Base-by-base conservation (phyloP, 2,888 invertebrate species). In the Xanthia togata region DNA sequence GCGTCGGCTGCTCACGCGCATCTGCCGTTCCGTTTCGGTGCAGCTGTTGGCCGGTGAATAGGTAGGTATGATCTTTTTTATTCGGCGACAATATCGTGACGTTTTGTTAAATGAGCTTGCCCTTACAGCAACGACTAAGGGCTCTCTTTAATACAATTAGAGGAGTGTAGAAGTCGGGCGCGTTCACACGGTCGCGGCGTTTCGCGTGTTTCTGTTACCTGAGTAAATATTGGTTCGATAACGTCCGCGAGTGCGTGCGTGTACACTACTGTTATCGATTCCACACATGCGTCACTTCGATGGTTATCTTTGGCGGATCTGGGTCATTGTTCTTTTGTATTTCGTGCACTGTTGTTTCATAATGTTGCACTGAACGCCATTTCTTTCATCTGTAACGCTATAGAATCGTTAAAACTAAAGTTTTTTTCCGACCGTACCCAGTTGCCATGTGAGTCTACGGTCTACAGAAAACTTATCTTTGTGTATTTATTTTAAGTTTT, bases 321-420 rank as follows among this genome's bases (percentile, higher is more conserved):
- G 94, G 96, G 96, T 96, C 96, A 96, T 96, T 96, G 96, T 96
- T 96, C 95, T 94, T 95, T 96, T 94, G 93, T 94, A 93, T 92
- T 94, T 94, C 90, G 89, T 91, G 88, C 91, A 83, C 75, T 87
- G 83, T 79, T 80, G 89, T 91, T 92, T 91, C 90, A 92, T 91
- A 90, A 91, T 84, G 88, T 89, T 91, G 88, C 86, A 87, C 85
- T 84, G 76, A 89, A 89, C 83, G 76, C 72, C 65, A 84, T 87
- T 84, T 88, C 74, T 78, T 85, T 69, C 78, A 78, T 77, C 73
- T 86, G 84, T 78, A 80, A 80, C 60, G 70, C 79, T 78, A 77
- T 81, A 74, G 23, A 81, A 81, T 71, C 55, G 50, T 65, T 63
- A 41, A 70, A 67, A 50, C 14, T 71, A 44, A 71, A 60, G 50